These are phyloP conservation scores for Penaeus japonicus DNA, from an alignment of 1,140 invertebrate species.

Conservation along the genomic window DNA sequence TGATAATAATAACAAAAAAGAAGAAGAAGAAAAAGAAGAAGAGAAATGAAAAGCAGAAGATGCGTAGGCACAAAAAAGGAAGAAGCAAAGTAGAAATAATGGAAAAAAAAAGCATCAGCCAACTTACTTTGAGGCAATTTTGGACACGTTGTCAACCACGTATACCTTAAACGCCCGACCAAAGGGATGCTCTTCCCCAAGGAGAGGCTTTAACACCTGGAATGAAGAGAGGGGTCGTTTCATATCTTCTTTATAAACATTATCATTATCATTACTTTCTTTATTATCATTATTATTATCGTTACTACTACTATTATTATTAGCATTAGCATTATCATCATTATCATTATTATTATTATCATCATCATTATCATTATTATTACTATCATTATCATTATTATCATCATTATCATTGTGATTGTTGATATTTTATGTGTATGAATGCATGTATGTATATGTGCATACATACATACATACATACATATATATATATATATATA, in stretches of 20 bases:
- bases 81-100: too few relatives aligned
- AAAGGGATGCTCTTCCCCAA: not conserved
- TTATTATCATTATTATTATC: conserved; percentile 1
- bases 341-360: not conserved
- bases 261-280: not conserved
- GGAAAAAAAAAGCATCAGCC: too few relatives aligned
- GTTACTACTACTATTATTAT: too few relatives aligned
- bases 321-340: too few relatives aligned
- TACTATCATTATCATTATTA: not conserved
- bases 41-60: too few relatives aligned
- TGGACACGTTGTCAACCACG: too few relatives aligned
- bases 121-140: too few relatives aligned
- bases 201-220: not conserved
- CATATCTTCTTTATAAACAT: not conserved
- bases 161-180: not conserved
- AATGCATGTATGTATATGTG: too few relatives aligned
- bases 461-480: not conserved
- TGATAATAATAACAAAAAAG: too few relatives aligned
- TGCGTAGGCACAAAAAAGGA: too few relatives aligned
- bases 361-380: not conserved
- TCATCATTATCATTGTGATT: not conserved
- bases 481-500: not conserved
- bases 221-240: not conserved
- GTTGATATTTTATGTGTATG: not conserved
- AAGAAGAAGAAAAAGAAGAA: too few relatives aligned